Conservation (phyloP, 2,797 vertebrate genomes). For the Falco concolor region DNA sequence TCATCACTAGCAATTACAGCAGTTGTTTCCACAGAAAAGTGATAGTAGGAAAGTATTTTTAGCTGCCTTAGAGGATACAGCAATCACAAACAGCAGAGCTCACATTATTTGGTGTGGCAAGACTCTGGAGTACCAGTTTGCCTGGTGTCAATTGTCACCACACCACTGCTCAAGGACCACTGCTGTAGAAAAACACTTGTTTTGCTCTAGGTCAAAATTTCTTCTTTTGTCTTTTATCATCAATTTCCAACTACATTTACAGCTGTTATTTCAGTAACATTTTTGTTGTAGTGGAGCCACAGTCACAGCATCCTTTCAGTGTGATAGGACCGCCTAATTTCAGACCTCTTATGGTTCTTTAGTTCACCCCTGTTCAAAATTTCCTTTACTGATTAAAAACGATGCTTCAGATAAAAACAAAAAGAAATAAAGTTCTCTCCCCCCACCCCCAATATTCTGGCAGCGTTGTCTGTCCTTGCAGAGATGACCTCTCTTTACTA, state of each 20-base stretch:
- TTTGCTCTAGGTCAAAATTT: background rate
- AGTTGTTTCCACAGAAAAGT: background rate
- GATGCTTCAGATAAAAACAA: too few species aligned
- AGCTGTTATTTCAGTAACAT: background rate
- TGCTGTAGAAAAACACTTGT: background rate
- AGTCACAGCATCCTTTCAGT: background rate
- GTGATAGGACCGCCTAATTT: background rate
- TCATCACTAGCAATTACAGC: background rate
- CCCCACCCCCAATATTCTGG: background rate
- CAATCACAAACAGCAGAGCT: background rate
- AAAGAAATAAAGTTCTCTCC: background rate
- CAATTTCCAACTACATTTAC: background rate
- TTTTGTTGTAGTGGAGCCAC: background rate
- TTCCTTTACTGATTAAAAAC: background rate
- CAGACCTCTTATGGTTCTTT: background rate
- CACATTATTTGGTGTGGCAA: fast-evolving
- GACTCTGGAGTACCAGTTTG: background rate
- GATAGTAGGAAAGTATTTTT: background rate
- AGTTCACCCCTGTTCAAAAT: background rate
- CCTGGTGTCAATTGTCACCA: fast-evolving
- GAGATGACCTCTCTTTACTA: background rate
- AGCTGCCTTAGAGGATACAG: background rate
- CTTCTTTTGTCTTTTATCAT: background rate
- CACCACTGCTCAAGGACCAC: background rate
- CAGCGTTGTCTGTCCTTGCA: background rate